These are phyloP conservation scores for Aphelinus atriplicis DNA, from an alignment of 1,140 invertebrate species.

Conservation along the genomic window DNA sequence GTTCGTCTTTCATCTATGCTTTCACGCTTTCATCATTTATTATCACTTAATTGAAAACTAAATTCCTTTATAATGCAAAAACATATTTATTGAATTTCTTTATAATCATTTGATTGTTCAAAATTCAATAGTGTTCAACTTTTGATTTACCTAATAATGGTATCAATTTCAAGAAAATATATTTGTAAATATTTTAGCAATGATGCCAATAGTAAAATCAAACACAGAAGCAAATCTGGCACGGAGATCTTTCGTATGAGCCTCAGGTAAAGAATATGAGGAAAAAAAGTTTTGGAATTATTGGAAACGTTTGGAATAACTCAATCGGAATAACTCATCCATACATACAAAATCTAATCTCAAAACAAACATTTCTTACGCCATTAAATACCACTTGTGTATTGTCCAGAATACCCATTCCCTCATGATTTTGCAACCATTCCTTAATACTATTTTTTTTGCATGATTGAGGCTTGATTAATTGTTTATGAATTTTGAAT, in stretches of 20 bases:
- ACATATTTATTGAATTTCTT: conserved; percentile 1
- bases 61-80: conserved; percentile 7
- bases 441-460: conserved; percentile 28
- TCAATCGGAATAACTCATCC: not conserved
- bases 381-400: conserved; percentile 10
- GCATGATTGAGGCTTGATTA: conserved; percentile 34
- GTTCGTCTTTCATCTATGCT: conserved; percentile 30
- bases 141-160: conserved; percentile 18
- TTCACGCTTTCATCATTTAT: conserved; percentile 3
- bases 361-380: conserved; percentile 12
- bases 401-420: conserved; percentile 5
- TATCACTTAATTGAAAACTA: not conserved
- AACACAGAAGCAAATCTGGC: conserved; percentile 62
- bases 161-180: conserved; percentile 35
- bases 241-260: conserved; percentile 66
- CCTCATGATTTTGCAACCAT: conserved; percentile 33
- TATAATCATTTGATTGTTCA: too few relatives aligned
- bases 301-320: conserved; percentile 27
- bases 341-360: conserved; percentile 25
- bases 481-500: conserved; percentile 7
- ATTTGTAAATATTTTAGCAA: conserved; percentile 35
- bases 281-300: conserved; percentile 24
- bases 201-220: conserved; percentile 44
- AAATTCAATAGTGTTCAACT: conserved; percentile 4
- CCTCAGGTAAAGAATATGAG: conserved; percentile 60